These are phyloP conservation scores for Atlantisia rogersi DNA, from an alignment of 2,113 vertebrate genomes.

Conservation along the genomic window DNA sequence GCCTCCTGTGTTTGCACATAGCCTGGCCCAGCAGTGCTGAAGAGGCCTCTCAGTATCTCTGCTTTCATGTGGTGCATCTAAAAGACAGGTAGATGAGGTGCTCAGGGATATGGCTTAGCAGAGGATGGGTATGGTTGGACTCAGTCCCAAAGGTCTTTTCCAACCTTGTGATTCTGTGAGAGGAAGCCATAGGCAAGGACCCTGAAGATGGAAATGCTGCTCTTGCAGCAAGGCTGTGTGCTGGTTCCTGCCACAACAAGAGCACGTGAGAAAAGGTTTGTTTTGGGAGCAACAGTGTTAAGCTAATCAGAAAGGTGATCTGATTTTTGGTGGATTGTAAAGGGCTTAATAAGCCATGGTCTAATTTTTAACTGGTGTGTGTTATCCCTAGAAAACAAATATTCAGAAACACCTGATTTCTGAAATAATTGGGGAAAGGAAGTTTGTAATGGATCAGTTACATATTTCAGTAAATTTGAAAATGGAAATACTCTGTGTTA, in stretches of 20 bases:
- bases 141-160: too few species aligned
- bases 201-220: background rate
- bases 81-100: too few species aligned
- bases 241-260: background rate
- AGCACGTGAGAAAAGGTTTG: background rate
- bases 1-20: accelerated
- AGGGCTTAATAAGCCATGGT: background rate
- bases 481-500: background rate
- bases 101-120: too few species aligned
- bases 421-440: background rate
- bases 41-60: background rate
- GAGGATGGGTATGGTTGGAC: too few species aligned
- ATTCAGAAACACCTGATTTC: background rate
- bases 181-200: background rate
- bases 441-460: background rate
- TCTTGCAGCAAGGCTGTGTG: too few species aligned
- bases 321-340: background rate
- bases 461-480: background rate
- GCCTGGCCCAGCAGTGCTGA: background rate
- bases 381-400: background rate
- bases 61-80: too few species aligned
- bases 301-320: background rate
- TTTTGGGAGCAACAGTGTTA: background rate
- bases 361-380: background rate
- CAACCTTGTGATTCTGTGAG: too few species aligned